Conservation (phyloP, 2,113 vertebrate genomes). For the Condylura cristata region DNA sequence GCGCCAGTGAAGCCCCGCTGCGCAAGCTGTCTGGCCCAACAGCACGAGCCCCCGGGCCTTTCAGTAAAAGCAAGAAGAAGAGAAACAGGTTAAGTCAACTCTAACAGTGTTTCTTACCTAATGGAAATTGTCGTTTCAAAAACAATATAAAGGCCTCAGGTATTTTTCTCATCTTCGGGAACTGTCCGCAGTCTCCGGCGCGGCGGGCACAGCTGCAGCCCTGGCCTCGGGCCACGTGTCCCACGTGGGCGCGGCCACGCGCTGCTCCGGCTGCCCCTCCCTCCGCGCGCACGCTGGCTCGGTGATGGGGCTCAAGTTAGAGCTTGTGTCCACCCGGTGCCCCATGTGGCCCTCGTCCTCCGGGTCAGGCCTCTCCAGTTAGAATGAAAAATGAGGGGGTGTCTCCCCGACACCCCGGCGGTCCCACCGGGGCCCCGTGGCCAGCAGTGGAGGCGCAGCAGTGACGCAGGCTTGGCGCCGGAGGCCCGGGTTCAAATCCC, state of each 20-base stretch:
- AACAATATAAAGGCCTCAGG: not conserved
- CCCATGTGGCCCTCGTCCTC: not conserved
- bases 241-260: no score
- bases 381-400: not conserved
- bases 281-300: not conserved
- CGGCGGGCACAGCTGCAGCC: not conserved
- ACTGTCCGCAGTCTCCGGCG: not conserved
- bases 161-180: not conserved
- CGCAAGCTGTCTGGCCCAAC: not conserved
- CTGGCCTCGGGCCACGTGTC: no score
- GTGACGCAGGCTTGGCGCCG: not conserved
- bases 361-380: not conserved
- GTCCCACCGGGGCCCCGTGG: not conserved
- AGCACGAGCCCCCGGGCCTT: no score
- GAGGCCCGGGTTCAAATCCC: not conserved
- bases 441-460: rapidly evolving
- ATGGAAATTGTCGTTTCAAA: not conserved
- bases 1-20: no score
- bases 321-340: not conserved
- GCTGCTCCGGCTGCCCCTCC: no score
- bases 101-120: not conserved
- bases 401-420: not conserved
- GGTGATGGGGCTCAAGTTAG: not conserved
- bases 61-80: not conserved
- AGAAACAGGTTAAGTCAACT: not conserved